Percentiles rank a stretch among this genome's conserved stretches.
Evolutionary conservation across 2,888 invertebrate genomes (phyloP).

Genomic region (Drosophila infuscata): DNA sequence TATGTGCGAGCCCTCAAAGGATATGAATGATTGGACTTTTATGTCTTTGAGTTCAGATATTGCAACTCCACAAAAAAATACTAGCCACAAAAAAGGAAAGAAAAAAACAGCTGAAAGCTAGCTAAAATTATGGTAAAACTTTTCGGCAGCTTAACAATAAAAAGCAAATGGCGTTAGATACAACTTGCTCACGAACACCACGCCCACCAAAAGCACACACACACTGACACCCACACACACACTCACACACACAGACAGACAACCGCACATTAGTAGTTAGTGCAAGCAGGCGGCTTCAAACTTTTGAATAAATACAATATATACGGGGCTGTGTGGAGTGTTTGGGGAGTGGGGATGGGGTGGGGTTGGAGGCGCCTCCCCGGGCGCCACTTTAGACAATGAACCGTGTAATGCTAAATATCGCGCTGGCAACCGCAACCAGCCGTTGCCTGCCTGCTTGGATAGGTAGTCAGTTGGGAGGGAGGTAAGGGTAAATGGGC

Average conservation of each 20-base stretch:
- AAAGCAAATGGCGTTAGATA: constrained; percentile 78
- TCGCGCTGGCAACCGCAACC: constrained; percentile 72
- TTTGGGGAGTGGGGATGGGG: not conserved
- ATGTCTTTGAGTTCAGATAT: constrained; percentile 16
- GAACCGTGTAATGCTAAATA: constrained; percentile 80
- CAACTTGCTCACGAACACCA: constrained; percentile 62
- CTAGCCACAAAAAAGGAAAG: constrained; percentile 28
- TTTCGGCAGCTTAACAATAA: constrained; percentile 78
- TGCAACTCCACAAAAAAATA: constrained; percentile 21
- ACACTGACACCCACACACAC: constrained; percentile 55
- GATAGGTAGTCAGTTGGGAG: not conserved
- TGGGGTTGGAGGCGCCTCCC: constrained; percentile 50
- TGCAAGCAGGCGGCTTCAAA: constrained; percentile 78
- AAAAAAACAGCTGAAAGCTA: constrained; percentile 40
- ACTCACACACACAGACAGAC: constrained; percentile 23
- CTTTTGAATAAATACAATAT: constrained; percentile 80
- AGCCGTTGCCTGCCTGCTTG: constrained; percentile 49
- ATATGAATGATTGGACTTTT: constrained; percentile 31
- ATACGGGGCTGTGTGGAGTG: constrained; percentile 5
- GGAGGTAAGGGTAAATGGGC: not conserved
- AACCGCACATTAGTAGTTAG: constrained; percentile 81
- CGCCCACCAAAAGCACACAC: constrained; percentile 42
- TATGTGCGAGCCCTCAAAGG: not conserved
- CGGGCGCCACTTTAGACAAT: constrained; percentile 79
- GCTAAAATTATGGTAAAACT: constrained; percentile 74